Conservation (phyloP, 2,113 vertebrate species). For the Brienomyrus brachyistius region DNA sequence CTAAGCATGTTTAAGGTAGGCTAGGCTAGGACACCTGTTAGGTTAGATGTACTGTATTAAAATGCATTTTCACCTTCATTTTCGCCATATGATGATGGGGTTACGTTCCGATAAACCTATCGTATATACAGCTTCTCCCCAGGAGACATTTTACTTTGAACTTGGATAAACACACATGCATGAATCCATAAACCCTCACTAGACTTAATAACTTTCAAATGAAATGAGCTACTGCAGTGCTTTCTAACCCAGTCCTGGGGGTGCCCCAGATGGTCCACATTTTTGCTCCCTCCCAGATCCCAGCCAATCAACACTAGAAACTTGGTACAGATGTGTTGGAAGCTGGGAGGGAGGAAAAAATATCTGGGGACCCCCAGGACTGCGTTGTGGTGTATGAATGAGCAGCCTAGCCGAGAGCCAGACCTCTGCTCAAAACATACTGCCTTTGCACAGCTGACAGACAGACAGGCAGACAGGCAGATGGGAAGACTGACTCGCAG, state of each 20-base stretch:
- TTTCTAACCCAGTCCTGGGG: background rate
- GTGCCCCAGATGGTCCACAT: background rate
- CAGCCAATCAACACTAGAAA: background rate
- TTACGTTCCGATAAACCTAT: too few relatives aligned
- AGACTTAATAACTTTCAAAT: background rate
- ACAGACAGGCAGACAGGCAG: background rate
- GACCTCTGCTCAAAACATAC: background rate
- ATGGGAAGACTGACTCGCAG: slow-evolving; percentile 71
- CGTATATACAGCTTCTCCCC: background rate
- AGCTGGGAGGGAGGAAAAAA: background rate
- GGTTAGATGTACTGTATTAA: too few relatives aligned
- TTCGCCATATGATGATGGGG: too few relatives aligned
- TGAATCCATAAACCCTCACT: background rate
- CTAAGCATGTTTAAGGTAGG: too few relatives aligned
- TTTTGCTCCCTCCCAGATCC: background rate
- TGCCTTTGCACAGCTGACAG: background rate
- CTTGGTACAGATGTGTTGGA: background rate
- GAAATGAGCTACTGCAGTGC: background rate
- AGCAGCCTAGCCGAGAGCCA: background rate
- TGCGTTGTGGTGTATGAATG: background rate
- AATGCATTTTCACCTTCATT: too few relatives aligned
- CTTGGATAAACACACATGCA: slow-evolving; percentile 9
- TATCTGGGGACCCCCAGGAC: background rate
- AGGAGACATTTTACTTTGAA: background rate
- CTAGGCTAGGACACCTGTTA: too few relatives aligned